These are phyloP conservation scores for Athripsodes cinereus DNA, from an alignment of 2,888 invertebrate genomes.

Conservation along the genomic window DNA sequence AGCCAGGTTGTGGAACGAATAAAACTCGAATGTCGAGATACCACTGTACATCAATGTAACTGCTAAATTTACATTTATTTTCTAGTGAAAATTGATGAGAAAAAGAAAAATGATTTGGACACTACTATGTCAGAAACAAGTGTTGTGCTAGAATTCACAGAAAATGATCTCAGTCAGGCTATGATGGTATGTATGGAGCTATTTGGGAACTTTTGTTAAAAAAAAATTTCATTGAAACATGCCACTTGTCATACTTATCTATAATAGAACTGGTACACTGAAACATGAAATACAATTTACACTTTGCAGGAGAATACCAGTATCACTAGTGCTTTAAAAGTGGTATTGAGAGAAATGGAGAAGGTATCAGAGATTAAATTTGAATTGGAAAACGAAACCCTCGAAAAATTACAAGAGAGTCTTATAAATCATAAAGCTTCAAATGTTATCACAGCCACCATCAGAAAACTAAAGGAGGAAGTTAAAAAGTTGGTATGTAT, in stretches of 20 bases:
- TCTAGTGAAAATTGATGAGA: slow-evolving; percentile 49
- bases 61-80: too few species aligned
- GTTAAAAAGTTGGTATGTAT: slow-evolving; percentile 43
- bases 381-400: slow-evolving; percentile 58
- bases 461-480: slow-evolving; percentile 46
- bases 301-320: slow-evolving; percentile 36
- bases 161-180: slow-evolving; percentile 53
- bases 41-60: too few species aligned
- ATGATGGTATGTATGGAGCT: slow-evolving; percentile 31
- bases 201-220: not conserved
- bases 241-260: too few species aligned
- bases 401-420: slow-evolving; percentile 60
- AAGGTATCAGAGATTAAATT: slow-evolving; percentile 49
- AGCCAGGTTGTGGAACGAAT: too few species aligned
- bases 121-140: slow-evolving; percentile 49
- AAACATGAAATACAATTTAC: not conserved
- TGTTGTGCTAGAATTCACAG: slow-evolving; percentile 55
- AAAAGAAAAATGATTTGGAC: slow-evolving; percentile 48
- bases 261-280: too few species aligned
- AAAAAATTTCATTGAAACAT: not conserved
- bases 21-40: too few species aligned
- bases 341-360: slow-evolving; percentile 43
- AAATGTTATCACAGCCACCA: slow-evolving; percentile 46
- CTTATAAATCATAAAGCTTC: slow-evolving; percentile 64
- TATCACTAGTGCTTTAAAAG: slow-evolving; percentile 36